These are phyloP conservation scores for Hemicordylus capensis DNA, from an alignment of 2,113 vertebrate species.

Conservation along the genomic window DNA sequence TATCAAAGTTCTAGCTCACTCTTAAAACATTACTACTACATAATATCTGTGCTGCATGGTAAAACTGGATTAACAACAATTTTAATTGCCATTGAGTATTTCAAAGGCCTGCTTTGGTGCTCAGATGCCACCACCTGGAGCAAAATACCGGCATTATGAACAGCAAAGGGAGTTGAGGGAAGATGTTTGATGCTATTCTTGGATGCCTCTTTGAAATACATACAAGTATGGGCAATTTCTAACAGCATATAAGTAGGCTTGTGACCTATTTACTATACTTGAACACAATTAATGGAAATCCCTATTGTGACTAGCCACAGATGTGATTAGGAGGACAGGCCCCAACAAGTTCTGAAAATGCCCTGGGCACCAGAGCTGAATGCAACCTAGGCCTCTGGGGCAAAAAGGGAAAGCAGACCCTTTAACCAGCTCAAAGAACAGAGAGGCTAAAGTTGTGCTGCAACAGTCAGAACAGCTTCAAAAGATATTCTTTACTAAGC, in stretches of 20 bases:
- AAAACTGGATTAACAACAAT: background rate
- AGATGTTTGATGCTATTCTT: constrained; percentile 20
- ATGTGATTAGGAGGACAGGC: background rate
- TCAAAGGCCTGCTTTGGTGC: background rate
- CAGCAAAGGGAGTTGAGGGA: background rate
- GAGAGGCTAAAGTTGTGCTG: background rate
- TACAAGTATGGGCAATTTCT: constrained; percentile 29
- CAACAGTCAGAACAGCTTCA: background rate
- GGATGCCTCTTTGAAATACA: background rate
- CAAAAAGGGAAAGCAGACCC: background rate
- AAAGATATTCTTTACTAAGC: background rate
- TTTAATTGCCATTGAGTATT: constrained; percentile 25
- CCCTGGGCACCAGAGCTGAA: background rate
- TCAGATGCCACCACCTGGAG: constrained; percentile 22
- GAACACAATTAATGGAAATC: constrained; percentile 32
- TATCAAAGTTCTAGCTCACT: background rate
- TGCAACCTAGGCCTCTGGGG: background rate
- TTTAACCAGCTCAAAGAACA: background rate
- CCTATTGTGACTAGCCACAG: constrained; percentile 12
- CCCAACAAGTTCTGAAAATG: background rate
- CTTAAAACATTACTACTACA: background rate
- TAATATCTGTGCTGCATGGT: background rate
- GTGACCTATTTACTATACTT: constrained; percentile 18
- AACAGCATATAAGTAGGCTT: background rate
- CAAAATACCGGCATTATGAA: background rate